Evolutionary conservation across 2,113 vertebrate species (phyloP), one percentile per base, ranked within the genome.

Genomic region (Psilopsiagon aymara): DNA sequence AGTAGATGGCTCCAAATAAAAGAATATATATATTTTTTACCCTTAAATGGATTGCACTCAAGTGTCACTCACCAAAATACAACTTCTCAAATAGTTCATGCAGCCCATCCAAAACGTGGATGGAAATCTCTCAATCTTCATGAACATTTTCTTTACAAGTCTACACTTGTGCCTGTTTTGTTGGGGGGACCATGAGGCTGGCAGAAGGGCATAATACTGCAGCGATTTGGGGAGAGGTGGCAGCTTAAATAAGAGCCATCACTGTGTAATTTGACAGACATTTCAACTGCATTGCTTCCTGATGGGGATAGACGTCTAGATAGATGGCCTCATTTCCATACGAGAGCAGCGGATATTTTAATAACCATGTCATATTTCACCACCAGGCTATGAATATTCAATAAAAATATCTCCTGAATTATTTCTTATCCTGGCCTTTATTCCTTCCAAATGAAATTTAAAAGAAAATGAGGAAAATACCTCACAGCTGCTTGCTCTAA

Each of bases 321-420:
- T 49, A 49, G 57, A 96, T 63, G 60, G 60, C 12, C n/a, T 71
- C 55, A 79, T 75, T 90, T 86, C 49, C 59, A n/a, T 59, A 63
- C 0, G 11, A 82, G 7, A 35, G 17, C 57, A 82, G 25, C 13
- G 73, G 53, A n/a, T 64, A 66, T 82, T 92, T 92, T 89, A 91
- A 91, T 87, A 87, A 64, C 15, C 33, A 11, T 3, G 1, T 67
- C 5, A n/a, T 84, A 94, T 91, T 83, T 94, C 71, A 75, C 49
- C 62, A 94, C 17, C 81, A 79, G 84, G 47, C 35, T 76, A 87
- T 84, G 81, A 89, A 89, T 92, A 94, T 82, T 89, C 62, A 82
- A 28, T 39, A 51, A 63, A 85, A 13, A 6, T 24, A 77, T 64
- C 75, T 84, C 35, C n/a, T 73, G 9, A 44, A 66, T 3, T 79